Conservation (phyloP, 1,140 invertebrate genomes). For the Elysia chlorotica region DNA sequence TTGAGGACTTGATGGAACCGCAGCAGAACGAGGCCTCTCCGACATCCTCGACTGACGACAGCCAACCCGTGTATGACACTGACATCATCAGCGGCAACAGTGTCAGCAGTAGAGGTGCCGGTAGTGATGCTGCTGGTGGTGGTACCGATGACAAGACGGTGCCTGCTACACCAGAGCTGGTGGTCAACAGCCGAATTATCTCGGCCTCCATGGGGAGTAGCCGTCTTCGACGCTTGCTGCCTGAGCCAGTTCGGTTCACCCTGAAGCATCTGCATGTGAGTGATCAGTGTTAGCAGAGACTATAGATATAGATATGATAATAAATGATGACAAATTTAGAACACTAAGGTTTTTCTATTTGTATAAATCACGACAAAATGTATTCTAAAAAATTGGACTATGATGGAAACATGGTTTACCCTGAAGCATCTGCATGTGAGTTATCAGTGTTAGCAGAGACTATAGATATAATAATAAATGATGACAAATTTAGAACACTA, state of each 20-base stretch:
- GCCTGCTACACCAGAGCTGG: neutral
- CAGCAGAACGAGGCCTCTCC: neutral
- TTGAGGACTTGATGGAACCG: constrained; percentile 10
- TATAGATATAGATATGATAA: too few relatives aligned
- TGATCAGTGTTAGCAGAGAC: neutral
- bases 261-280: constrained; percentile 10
- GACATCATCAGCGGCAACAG: neutral
- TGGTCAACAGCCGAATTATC: constrained; percentile 16
- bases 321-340: too few relatives aligned
- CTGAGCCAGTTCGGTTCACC: constrained; percentile 8
- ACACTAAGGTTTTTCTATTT: too few relatives aligned
- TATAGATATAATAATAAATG: too few relatives aligned
- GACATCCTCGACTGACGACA: neutral
- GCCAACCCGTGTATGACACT: neutral
- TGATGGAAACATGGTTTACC: neutral
- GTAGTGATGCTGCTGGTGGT: too few relatives aligned
- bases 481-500: too few relatives aligned
- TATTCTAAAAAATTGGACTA: neutral
- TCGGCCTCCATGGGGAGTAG: constrained; percentile 1
- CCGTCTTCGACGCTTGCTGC: neutral
- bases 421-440: neutral
- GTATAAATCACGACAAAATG: neutral
- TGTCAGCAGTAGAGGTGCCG: neutral
- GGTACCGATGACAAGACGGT: neutral
- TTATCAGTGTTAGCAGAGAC: too few relatives aligned